Base-by-base conservation (phyloP, 2,113 vertebrate genomes). In the Lathamus discolor region DNA sequence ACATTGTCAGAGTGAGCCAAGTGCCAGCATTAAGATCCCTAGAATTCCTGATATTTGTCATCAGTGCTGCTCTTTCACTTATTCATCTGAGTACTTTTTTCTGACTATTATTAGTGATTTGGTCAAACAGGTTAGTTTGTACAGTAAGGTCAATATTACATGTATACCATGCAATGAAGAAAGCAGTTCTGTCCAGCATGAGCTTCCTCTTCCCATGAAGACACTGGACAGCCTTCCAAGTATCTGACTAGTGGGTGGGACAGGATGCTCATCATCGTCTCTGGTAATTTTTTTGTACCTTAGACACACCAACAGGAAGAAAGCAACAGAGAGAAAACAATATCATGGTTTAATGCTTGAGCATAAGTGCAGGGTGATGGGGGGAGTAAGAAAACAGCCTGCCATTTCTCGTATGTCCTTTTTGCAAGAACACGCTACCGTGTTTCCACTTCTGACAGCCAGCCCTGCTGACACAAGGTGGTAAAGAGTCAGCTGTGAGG, bases 181-280 rank as follows among this genome's bases (percentile, higher is more conserved):
- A 83, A 76, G 64, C 12, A 0, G 0, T 88, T 68, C n/a, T 80
- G 18, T 79, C 67, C 39, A 82, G 48, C 46, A 24, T 0, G 3
- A 27, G 9, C 54, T 88, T 80, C 68, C 33, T 25, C 37, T 79
- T 83, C 44, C 72, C 19, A 12, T 29, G 23, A 52, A 62, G 77
- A 37, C 13, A 24, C 52, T 55, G 39, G 55, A 10, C 48, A 73
- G 7, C 57, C 18, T 73, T 55, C 24, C 41, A 41, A 6, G 35
- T 35, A 18, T 17, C 46, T 59, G 35, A 22, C 5, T 19, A 13
- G 57, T 19, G 33, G 59, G 22, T 52, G 75, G 66, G 69, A 54
- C 17, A 70, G 61, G 46, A 51, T 85, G 24, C 17, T 18, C 18
- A 20, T 46, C 13, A 3, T 70, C 19, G 51, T 48, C 25, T 95